phyloP scores from a whole-genome alignment of 92 coral and sea anemone species.

The Paramuricea clavata region DNA sequence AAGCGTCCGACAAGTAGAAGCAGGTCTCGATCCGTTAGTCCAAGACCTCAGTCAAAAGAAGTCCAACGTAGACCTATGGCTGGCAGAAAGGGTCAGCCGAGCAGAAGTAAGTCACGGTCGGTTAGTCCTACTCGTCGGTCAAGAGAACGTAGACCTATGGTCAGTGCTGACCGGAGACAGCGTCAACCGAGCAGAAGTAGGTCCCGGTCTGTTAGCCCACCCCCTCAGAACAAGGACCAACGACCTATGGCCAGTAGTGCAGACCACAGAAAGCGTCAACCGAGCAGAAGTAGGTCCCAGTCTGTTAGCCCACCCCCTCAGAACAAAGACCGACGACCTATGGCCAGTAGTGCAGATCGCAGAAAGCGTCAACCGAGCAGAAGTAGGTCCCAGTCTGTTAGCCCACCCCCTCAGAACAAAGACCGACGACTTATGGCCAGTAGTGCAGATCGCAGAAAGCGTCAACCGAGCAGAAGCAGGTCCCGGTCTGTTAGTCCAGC shows the following conservation, averaged over 20 bases:
- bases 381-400: background rate
- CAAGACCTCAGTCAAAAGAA: background rate
- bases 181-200: no score
- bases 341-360: slow-evolving; percentile 11
- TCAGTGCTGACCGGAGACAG: no score
- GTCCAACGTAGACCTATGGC: background rate
- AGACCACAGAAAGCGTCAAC: no score
- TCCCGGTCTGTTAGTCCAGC: slow-evolving; percentile 11
- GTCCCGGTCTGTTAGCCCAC: background rate
- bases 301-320: background rate
- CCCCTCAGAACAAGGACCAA: background rate
- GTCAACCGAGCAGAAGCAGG: background rate
- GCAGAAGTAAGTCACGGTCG: background rate
- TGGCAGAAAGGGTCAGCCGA: background rate
- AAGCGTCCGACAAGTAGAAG: background rate
- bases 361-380: background rate
- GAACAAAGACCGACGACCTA: background rate
- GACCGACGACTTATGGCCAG: background rate
- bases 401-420: slow-evolving; percentile 3
- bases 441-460: slow-evolving; percentile 12
- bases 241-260: background rate
- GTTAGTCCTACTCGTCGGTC: background rate
- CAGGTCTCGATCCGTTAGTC: slow-evolving; percentile 26
- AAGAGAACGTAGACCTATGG: background rate
- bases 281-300: background rate